Evolutionary conservation across 2,113 vertebrate species (phyloP).

Genomic region (Falco punctatus): DNA sequence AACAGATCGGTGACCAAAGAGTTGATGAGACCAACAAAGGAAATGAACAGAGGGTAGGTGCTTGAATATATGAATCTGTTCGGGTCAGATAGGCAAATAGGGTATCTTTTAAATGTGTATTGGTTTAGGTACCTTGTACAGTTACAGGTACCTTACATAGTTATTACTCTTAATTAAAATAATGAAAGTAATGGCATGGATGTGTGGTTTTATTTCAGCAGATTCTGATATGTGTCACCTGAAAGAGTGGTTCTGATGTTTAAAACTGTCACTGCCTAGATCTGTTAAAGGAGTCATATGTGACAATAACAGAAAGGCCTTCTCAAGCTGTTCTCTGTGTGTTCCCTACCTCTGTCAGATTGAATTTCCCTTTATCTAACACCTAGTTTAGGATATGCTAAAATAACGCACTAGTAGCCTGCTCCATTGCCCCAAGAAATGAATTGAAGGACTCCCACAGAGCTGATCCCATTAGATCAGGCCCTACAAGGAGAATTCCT

Average conservation of each 20-base stretch:
- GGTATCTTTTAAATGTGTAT: not conserved
- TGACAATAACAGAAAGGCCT: not conserved
- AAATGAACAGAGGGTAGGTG: not conserved
- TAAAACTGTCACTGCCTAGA: not conserved
- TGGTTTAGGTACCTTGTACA: not conserved
- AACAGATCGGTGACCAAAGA: not conserved
- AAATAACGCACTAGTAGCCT: not conserved
- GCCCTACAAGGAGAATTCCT: not conserved
- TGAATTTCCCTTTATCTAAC: not conserved
- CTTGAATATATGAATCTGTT: not conserved
- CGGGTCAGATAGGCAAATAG: not conserved
- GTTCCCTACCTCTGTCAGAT: not conserved
- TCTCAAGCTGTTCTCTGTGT: not conserved
- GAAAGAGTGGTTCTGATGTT: not conserved
- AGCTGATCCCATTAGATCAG: not conserved
- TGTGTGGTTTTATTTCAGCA: not conserved
- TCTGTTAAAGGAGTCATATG: not conserved
- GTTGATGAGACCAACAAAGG: not conserved
- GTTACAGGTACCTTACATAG: not conserved
- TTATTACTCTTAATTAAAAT: not conserved
- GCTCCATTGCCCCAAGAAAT: not conserved
- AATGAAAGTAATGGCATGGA: not conserved
- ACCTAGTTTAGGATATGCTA: not conserved
- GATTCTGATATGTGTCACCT: not conserved
- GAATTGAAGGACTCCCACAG: not conserved